These are phyloP conservation scores for Tachyglossus aculeatus DNA, from an alignment of 2,797 vertebrate genomes.

Conservation along the genomic window DNA sequence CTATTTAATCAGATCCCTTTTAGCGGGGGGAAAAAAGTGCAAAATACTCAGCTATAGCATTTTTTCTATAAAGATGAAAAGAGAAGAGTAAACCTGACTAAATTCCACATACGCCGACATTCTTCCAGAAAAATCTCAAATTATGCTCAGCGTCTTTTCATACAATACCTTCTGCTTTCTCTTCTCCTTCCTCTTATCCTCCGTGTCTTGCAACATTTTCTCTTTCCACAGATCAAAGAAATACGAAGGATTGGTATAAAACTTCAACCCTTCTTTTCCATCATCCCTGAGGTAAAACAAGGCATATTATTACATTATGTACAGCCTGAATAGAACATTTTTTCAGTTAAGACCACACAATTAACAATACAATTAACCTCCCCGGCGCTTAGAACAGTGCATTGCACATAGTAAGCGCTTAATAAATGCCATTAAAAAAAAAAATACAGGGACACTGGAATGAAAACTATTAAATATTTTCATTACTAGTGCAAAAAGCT, in stretches of 20 bases:
- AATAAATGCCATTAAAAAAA: too few species aligned
- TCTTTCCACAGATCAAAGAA: slow-evolving; percentile 98
- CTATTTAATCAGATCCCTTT: too few species aligned
- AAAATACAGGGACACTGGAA: too few species aligned
- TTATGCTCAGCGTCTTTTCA: slow-evolving; percentile 1
- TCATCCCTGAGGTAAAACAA: slow-evolving; percentile 85
- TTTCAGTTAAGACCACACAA: too few species aligned
- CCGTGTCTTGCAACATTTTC: slow-evolving; percentile 98
- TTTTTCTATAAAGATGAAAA: slow-evolving; percentile 1
- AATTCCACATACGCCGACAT: neutral
- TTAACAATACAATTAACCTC: too few species aligned
- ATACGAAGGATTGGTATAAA: slow-evolving; percentile 97
- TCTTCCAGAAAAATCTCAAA: slow-evolving; percentile 16
- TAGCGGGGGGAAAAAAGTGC: slow-evolving; percentile 15
- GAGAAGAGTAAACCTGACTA: neutral
- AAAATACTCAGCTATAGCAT: neutral
- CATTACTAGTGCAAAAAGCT: too few species aligned
- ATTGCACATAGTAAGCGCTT: too few species aligned
- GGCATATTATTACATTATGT: too few species aligned
- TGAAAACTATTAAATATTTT: too few species aligned
- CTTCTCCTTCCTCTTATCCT: slow-evolving; percentile 97
- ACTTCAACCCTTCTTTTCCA: slow-evolving; percentile 94
- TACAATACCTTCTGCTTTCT: slow-evolving; percentile 92
- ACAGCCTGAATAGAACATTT: too few species aligned
- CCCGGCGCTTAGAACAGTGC: too few species aligned